Base-by-base conservation (phyloP, 2,797 vertebrate genomes). In the Acanthopagrus latus region DNA sequence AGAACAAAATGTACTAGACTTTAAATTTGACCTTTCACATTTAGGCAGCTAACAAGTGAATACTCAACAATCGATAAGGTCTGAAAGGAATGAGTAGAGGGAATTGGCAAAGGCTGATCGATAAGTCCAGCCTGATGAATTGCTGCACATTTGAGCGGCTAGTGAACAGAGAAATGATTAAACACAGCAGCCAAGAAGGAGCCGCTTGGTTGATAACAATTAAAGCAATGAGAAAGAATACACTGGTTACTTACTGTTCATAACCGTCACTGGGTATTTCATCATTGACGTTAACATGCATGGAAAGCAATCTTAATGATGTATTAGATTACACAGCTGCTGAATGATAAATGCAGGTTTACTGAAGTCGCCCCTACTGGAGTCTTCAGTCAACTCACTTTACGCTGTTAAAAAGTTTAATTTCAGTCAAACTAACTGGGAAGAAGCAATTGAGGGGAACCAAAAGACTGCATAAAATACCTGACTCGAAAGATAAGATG, bases 171-270 rank as follows among this genome's bases (percentile, higher is more conserved):
- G 58, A 84, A 86, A 88, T 91, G 81, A 93, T 93, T 92, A 88
- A 92, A 91, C 70, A 70, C 76, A 76, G 76, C 56, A 52, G 81
- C 83, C 74, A 70, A 81, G 81, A 67, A 70, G 67, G 76, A 84
- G 74, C 66, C 29, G 54, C 82, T 91, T 86, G 80, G 90, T 88
- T 92, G 80, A 91, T 90, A 90, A 88, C 87, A 92, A 91, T 92
- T 92, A 92, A 86, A 86, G 73, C 51, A 76, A 80, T 67, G 82
- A 83, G 73, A 87, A 71, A 77, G 55, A 86, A 88, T 72, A 78
- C 77, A 81, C 77, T 57, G 83, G 86, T 83, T 86, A 82, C 80
- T 82, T 86, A 83, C 80, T 78, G 73, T 80, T 90, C 82, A 89
- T 82, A 90, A 84, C 71, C 33, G 67, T 84, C 58, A 3, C 72